Evolutionary conservation across 2,113 vertebrate genomes (phyloP).

Genomic region (Dipodomys merriami): DNA sequence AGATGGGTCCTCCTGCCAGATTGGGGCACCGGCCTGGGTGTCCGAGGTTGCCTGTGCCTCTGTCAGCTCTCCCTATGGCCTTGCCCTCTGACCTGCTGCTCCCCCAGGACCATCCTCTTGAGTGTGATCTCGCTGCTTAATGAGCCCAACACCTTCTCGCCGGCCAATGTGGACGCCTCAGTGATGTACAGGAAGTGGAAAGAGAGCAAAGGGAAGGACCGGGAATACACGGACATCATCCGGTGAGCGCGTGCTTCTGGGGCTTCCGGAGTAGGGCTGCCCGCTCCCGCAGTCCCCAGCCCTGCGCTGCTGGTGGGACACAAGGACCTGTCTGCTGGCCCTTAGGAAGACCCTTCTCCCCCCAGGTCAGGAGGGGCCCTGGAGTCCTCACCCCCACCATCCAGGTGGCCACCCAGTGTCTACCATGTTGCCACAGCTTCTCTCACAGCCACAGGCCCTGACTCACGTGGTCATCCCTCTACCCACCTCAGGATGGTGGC

Average conservation of each 20-base stretch:
- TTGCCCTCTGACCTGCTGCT: fast-evolving
- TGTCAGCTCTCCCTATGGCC: too few species aligned
- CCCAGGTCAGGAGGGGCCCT: too few species aligned
- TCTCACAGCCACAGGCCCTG: too few species aligned
- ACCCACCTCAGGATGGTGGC: background rate
- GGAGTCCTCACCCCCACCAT: too few species aligned
- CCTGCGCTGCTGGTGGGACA: too few species aligned
- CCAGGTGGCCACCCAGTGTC: too few species aligned
- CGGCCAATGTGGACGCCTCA: conserved; percentile 96
- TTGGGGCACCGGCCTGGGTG: too few species aligned
- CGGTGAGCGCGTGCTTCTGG: conserved; percentile 83
- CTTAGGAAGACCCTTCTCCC: too few species aligned
- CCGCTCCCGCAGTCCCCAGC: too few species aligned
- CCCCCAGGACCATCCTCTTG: conserved; percentile 94
- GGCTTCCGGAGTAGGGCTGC: background rate
- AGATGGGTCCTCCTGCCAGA: background rate
- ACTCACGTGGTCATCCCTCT: background rate
- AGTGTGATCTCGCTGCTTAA: conserved; percentile 97
- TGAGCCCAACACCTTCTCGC: conserved; percentile 97
- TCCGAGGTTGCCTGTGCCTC: too few species aligned
- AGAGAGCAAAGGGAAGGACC: conserved; percentile 96
- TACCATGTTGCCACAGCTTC: too few species aligned
- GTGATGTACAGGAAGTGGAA: conserved; percentile 99
- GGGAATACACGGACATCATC: conserved; percentile 97
- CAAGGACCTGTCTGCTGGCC: too few species aligned